phyloP scores from a whole-genome alignment of 37 sponge, comb jelly and placozoan genomes.

The Diacarnus erythraeanus region DNA sequence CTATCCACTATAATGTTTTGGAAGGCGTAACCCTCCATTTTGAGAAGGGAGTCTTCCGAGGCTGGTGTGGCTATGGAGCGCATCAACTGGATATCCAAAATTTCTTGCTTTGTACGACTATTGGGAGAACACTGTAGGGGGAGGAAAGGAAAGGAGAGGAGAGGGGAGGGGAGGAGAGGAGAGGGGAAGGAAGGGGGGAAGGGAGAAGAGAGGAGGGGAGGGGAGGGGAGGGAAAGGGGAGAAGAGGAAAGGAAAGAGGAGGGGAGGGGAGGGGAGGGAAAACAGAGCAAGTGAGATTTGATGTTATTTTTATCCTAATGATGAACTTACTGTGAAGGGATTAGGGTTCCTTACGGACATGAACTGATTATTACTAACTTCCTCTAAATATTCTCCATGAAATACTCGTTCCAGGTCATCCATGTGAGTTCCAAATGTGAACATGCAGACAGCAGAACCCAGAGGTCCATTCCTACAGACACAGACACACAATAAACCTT shows the following conservation, averaged over 20 bases:
- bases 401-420: constrained; percentile 49
- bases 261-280: neutral
- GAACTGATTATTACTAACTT: neutral
- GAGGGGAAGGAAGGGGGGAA: neutral
- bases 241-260: neutral
- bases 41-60: constrained; percentile 9
- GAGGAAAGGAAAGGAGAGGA: neutral
- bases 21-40: constrained; percentile 35
- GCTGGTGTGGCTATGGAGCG: constrained; percentile 9
- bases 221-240: neutral
- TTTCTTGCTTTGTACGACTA: constrained; percentile 29
- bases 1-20: constrained; percentile 29
- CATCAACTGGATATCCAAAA: constrained; percentile 35
- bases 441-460: constrained; percentile 86
- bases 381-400: constrained; percentile 29
- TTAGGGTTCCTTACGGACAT: neutral
- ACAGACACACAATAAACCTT: too few species aligned
- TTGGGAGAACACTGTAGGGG: constrained; percentile 33
- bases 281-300: neutral
- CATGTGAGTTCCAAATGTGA: constrained; percentile 28
- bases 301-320: neutral
- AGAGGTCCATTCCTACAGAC: constrained; percentile 68
- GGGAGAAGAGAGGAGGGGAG: neutral
- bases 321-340: constrained; percentile 31
- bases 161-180: neutral